A percentile compares a stretch with the other conserved stretches of the same genome.
These are phyloP conservation scores for Hymenochirus boettgeri DNA, from an alignment of 2,113 vertebrate species.

Conservation along the genomic window DNA sequence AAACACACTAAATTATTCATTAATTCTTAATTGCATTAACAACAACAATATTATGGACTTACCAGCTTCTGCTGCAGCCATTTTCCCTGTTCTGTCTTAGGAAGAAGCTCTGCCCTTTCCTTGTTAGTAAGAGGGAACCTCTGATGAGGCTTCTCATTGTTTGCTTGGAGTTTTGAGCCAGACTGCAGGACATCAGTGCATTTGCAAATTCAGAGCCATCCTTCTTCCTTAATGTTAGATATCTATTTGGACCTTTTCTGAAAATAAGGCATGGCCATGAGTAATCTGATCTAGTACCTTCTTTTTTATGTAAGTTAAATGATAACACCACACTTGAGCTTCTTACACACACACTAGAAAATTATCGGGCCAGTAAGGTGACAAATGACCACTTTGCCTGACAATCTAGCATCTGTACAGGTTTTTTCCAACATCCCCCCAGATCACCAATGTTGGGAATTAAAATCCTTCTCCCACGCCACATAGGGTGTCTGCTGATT, in stretches of 20 bases:
- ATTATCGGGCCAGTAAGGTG: too few species aligned
- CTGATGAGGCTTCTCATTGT: constrained; percentile 67
- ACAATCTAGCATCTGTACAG: too few species aligned
- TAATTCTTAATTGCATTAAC: background rate
- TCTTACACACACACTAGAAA: too few species aligned
- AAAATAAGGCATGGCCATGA: too few species aligned
- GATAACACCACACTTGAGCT: too few species aligned
- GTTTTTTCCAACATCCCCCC: too few species aligned
- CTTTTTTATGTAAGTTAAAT: too few species aligned
- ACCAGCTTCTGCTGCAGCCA: constrained; percentile 64
- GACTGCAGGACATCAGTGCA: constrained; percentile 67
- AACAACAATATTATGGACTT: constrained; percentile 57
- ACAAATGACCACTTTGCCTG: too few species aligned
- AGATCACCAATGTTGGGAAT: too few species aligned
- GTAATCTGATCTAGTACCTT: too few species aligned
- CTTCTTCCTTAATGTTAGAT: constrained; percentile 84
- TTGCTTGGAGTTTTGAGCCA: constrained; percentile 67
- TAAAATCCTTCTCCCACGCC: too few species aligned
- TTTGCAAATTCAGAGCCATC: constrained; percentile 61
- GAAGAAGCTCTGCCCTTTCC: constrained; percentile 76
- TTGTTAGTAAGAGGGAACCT: constrained; percentile 81
- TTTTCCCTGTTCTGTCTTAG: constrained; percentile 63
- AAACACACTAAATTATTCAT: background rate
- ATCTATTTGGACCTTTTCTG: constrained; percentile 80
- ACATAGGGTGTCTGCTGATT: too few species aligned